Conservation (phyloP, 2,113 vertebrate species). For the Halichoeres trimaculatus region DNA sequence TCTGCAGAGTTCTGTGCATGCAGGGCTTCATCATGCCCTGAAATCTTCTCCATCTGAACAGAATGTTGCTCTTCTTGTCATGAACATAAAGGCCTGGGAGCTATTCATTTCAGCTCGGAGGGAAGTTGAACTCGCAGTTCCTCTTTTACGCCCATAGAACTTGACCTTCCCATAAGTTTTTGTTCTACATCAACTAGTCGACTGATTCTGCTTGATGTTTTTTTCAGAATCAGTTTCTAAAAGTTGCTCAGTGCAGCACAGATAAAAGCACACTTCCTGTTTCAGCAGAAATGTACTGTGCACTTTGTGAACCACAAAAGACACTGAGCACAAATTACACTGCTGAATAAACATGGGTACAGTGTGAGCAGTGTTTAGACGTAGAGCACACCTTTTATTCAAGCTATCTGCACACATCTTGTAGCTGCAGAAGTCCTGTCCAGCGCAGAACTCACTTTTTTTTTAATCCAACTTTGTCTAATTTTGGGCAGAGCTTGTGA, state of each 20-base stretch:
- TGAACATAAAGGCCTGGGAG: slow-evolving; percentile 19
- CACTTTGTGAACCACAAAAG: slow-evolving; percentile 51
- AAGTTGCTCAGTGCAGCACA: slow-evolving; percentile 59
- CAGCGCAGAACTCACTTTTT: neutral
- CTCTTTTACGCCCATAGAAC: slow-evolving; percentile 21
- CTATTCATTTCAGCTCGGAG: slow-evolving; percentile 38
- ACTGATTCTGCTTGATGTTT: slow-evolving; percentile 14
- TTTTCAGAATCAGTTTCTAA: slow-evolving; percentile 48
- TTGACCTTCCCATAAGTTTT: slow-evolving; percentile 3
- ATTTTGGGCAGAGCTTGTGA: slow-evolving; percentile 11
- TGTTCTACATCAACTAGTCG: slow-evolving; percentile 16
- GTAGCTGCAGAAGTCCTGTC: slow-evolving; percentile 1
- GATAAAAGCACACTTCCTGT: slow-evolving; percentile 77
- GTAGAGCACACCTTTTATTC: slow-evolving; percentile 27
- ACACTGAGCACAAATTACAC: slow-evolving; percentile 31
- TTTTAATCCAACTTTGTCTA: slow-evolving; percentile 44
- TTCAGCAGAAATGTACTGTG: slow-evolving; percentile 68
- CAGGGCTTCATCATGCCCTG: slow-evolving; percentile 51
- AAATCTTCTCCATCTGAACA: slow-evolving; percentile 50
- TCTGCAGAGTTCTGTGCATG: neutral
- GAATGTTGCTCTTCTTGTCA: slow-evolving; percentile 74
- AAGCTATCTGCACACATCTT: slow-evolving; percentile 7
- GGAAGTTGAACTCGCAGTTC: slow-evolving; percentile 50
- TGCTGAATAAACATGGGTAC: slow-evolving; percentile 33
- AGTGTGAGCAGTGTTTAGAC: slow-evolving; percentile 30